Evolutionary conservation across 2,113 vertebrate genomes (phyloP), one percentile per base, ranked within the genome.

Genomic region (Trichechus manatus): DNA sequence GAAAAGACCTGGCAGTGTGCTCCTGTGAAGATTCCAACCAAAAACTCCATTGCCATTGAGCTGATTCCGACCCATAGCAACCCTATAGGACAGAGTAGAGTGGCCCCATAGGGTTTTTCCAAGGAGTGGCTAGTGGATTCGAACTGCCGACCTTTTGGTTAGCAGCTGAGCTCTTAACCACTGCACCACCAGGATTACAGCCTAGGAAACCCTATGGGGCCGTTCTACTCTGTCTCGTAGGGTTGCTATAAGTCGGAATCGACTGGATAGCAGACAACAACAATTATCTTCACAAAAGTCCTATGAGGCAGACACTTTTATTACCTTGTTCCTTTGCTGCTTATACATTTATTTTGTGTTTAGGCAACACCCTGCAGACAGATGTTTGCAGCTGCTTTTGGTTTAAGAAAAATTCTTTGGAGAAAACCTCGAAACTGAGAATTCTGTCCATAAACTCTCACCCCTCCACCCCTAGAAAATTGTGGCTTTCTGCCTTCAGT

Each of bases 361-460:
- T 25, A 29, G 33, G 10, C 50, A 36, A 15, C 33, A 74, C 10
- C 47, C 68, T 27, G 20, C 5, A 77, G 80, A 74, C 23, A 70
- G 20, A 22, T 23, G 39, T 56, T 81, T 80, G 77, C 79, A 79
- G 31, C 33, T 82, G 61, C 9, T 25, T 94, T 33, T 81, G 36
- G 23, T 50, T 97, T 75, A 89, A 87, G 39, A 92, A 79, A 91
- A 64, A 64, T 53, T 72, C 25, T 50, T 81, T 92, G 5, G 29
- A 29, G 42, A 81, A 77, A 91, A 63, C 31, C 50, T 87, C 63
- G 72, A 81, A 64, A 36, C 42, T 6, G 77, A 81, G 77, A 87
- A 36, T 87, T 92, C 72, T 85, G 13, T 20, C 61, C 25, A 10
- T 39, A 77, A 39, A 36, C 22, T 11, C 20, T 42, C 1, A 20